Conservation (phyloP, 2,888 invertebrate species). For the Calliphora vomitoria region DNA sequence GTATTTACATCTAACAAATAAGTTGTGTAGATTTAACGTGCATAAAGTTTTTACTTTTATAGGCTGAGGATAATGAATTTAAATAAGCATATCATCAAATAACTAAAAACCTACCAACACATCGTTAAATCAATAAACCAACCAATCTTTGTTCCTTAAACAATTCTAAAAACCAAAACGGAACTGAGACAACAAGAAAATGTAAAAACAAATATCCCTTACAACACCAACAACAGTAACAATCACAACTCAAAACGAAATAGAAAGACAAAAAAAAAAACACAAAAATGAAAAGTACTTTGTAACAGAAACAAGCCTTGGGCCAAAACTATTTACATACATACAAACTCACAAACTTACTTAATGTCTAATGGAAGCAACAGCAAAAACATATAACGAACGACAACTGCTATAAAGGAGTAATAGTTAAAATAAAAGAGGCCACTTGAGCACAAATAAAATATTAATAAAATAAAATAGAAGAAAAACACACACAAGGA, state of each 20-base stretch:
- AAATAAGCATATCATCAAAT: slow-evolving; percentile 23
- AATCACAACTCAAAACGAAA: background rate
- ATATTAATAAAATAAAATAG: slow-evolving; percentile 45
- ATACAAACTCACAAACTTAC: slow-evolving; percentile 6
- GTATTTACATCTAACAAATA: background rate
- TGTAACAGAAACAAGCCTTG: slow-evolving; percentile 15
- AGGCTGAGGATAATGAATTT: slow-evolving; percentile 1
- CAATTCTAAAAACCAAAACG: slow-evolving; percentile 40
- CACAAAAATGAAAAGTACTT: slow-evolving; percentile 2
- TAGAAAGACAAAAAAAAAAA: slow-evolving; percentile 2
- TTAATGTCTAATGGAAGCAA: background rate
- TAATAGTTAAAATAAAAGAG: slow-evolving; percentile 47
- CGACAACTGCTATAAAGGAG: slow-evolving; percentile 34
- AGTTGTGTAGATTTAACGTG: background rate
- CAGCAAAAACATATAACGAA: background rate
- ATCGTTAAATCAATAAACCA: slow-evolving; percentile 50
- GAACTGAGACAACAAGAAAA: slow-evolving; percentile 26
- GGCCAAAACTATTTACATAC: slow-evolving; percentile 31
- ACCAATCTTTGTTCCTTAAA: slow-evolving; percentile 24
- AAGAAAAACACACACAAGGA: slow-evolving; percentile 7
- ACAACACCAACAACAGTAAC: slow-evolving; percentile 14
- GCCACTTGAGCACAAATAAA: slow-evolving; percentile 54
- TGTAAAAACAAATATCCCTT: slow-evolving; percentile 24
- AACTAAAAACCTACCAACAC: slow-evolving; percentile 47
- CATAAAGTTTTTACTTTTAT: slow-evolving; percentile 12